These are phyloP conservation scores for Microhierax caerulescens DNA, from an alignment of 2,797 vertebrate genomes.

Conservation along the genomic window DNA sequence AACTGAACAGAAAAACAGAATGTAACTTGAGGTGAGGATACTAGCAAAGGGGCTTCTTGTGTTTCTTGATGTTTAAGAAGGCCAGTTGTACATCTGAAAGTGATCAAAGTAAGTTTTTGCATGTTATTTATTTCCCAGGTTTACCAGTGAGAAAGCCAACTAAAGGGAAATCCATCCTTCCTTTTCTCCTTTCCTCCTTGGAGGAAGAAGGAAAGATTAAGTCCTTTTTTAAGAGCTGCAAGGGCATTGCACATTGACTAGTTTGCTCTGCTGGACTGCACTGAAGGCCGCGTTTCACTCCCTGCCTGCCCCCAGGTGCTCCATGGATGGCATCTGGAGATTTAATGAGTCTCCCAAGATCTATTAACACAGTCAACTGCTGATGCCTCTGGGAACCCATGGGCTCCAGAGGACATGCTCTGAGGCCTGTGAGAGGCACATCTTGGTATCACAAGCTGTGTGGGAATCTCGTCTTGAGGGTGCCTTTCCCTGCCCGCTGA, in stretches of 20 bases:
- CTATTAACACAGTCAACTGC: neutral
- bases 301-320: neutral
- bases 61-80: neutral
- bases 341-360: neutral
- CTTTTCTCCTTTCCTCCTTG: neutral
- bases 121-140: neutral
- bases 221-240: neutral
- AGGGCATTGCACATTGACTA: neutral
- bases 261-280: neutral
- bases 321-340: rapidly evolving
- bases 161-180: neutral
- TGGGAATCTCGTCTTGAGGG: neutral
- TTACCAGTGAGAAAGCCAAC: neutral
- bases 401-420: neutral
- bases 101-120: neutral
- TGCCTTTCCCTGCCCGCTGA: rapidly evolving
- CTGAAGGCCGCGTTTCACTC: rapidly evolving
- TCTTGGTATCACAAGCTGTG: neutral
- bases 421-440: neutral
- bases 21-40: neutral
- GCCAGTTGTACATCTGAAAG: neutral
- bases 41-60: neutral
- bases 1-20: neutral
- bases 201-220: neutral
- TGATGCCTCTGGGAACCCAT: neutral